Evolutionary conservation across 2,113 vertebrate species (phyloP).

Genomic region (Xenotilapia longispinis): DNA sequence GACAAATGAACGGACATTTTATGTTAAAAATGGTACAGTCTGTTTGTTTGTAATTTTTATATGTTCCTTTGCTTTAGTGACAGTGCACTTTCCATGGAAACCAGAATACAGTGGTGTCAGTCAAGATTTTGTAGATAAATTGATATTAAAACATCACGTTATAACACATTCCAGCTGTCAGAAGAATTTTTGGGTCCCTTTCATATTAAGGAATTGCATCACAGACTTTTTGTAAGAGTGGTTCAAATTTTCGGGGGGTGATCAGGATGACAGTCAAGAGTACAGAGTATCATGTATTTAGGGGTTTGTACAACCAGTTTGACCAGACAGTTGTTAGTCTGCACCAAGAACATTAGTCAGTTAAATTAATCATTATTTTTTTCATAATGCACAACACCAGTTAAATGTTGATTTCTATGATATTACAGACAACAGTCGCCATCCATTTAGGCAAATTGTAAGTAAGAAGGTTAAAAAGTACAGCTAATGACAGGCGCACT

Average conservation of each 20-base stretch:
- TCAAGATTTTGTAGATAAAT: slow-evolving; percentile 96
- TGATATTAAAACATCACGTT: slow-evolving; percentile 91
- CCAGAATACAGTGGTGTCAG: slow-evolving; percentile 89
- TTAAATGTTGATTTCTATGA: background rate
- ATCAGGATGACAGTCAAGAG: background rate
- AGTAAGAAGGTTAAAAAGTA: background rate
- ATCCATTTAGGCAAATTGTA: background rate
- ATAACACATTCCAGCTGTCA: slow-evolving; percentile 44
- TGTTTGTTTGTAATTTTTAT: slow-evolving; percentile 97
- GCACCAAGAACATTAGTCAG: background rate
- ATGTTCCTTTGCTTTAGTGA: slow-evolving; percentile 91
- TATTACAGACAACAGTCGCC: background rate
- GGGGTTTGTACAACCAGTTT: background rate
- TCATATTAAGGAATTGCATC: background rate
- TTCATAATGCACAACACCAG: background rate
- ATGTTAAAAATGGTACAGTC: slow-evolving; percentile 74
- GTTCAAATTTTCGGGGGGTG: background rate
- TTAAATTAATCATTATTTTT: background rate
- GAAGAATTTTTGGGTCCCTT: background rate
- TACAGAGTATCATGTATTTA: background rate
- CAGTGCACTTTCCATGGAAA: slow-evolving; percentile 91
- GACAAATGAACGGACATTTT: slow-evolving; percentile 80
- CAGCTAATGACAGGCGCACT: background rate
- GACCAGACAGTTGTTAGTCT: background rate
- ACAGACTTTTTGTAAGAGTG: background rate